Percentiles rank a stretch among this genome's conserved stretches.
Evolutionary conservation across 2,113 vertebrate species (phyloP).

Genomic region (Cettia cetti): DNA sequence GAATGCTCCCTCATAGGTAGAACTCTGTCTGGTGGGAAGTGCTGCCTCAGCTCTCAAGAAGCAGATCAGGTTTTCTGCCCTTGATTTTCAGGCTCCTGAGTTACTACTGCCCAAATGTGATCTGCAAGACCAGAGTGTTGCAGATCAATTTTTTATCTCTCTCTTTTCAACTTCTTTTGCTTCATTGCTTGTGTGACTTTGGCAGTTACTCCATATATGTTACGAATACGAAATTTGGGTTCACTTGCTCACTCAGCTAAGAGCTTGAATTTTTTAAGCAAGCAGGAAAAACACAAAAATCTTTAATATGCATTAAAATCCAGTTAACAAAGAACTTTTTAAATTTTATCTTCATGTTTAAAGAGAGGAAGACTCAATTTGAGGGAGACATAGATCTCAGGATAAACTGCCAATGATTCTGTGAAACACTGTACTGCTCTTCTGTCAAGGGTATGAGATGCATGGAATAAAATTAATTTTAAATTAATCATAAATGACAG

Average conservation of each 20-base stretch:
- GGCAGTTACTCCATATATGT: neutral
- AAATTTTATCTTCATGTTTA: neutral
- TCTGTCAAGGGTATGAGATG: neutral
- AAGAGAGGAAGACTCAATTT: neutral
- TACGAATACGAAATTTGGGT: neutral
- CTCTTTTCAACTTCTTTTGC: neutral
- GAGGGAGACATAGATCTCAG: neutral
- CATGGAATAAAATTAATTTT: neutral
- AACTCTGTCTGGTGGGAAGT: accelerated
- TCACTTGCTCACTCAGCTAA: neutral
- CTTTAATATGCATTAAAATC: neutral
- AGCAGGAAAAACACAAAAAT: neutral
- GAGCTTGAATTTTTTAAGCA: neutral
- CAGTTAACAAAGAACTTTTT: neutral
- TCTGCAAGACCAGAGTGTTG: neutral
- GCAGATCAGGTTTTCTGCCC: neutral
- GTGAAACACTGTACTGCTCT: neutral
- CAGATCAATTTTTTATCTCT: neutral
- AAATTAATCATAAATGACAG: conserved; percentile 3
- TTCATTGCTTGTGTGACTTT: neutral
- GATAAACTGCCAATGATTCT: neutral
- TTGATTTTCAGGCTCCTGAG: neutral
- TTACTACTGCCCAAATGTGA: neutral
- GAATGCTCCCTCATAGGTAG: neutral
- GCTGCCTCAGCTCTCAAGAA: neutral